Evolutionary conservation across 92 coral and sea anemone species (phyloP), one percentile per base, ranked within the genome.

Genomic region (Micromussa lordhowensis): DNA sequence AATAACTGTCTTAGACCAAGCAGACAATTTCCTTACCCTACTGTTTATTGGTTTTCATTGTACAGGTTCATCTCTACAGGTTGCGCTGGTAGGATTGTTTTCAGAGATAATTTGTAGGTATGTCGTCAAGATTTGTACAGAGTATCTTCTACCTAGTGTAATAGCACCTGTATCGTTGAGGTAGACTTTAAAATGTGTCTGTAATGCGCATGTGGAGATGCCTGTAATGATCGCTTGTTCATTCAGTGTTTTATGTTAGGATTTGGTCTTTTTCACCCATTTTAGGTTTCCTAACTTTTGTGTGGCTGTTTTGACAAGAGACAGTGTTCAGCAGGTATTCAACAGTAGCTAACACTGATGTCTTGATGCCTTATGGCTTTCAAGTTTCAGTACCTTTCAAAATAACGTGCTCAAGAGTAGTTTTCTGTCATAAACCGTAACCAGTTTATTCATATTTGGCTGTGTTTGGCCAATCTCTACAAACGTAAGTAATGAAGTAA

Each of bases 61-160:
- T 10, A 59, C 36, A 97, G 99, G 95, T 29, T 97, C 99, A 1
- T 94, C 96, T 19, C 92, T 97, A 21, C 99, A 97, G 90, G 98
- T 96, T 18, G 96, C 99, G 22, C 93, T 97, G 2, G 90, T 97
- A 58, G 99, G 99, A 75, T 79, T 97, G 75, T 97, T 97, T 89
- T 85, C 96, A n/a, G 99, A 97, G 86, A 92, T 97, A 29, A 74
- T 97, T 29, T 97, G 99, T 86, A 96, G 99, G 99, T 97, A 76
- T 70, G 91, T 76, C 8, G 29, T 57, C 68, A 61, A 61, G 19
- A 22, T 19, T 58, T 26, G 51, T 10, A 75, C 85, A 3, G 14
- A 40, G 13, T 22, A 57, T 57, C 2, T 15, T 57, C 21, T 4
- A 15, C 2, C 4, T 24, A 22, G 68, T 24, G 10, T 24, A 61